phyloP scores from a whole-genome alignment of 2,113 vertebrate species.

The Chrysochloris asiatica region DNA sequence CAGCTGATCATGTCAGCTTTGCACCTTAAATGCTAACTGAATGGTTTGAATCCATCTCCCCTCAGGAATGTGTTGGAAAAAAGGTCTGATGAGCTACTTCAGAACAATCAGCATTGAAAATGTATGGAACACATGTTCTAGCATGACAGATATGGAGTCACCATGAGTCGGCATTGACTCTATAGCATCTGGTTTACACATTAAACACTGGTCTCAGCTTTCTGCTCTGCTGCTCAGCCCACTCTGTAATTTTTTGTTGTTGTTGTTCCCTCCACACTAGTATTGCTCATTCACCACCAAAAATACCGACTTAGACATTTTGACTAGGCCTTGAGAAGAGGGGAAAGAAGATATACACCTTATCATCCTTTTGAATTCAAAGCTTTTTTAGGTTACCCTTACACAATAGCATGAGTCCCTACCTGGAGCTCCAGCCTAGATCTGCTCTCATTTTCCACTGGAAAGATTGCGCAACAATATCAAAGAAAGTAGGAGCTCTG shows the following conservation, averaged over 20 bases:
- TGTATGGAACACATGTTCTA: not conserved
- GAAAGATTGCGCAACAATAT: not conserved
- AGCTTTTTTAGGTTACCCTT: not conserved
- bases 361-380: not conserved
- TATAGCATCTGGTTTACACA: not conserved
- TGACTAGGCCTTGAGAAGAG: not conserved
- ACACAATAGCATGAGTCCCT: not conserved
- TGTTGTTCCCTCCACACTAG: too few relatives aligned
- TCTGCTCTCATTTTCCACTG: not conserved
- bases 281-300: too few relatives aligned
- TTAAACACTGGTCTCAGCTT: rapidly evolving
- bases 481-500: not conserved
- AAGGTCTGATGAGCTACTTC: not conserved
- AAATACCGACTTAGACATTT: not conserved
- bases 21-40: not conserved
- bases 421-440: not conserved
- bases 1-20: not conserved
- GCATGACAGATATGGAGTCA: not conserved
- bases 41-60: not conserved
- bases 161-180: not conserved
- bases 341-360: not conserved
- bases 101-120: not conserved
- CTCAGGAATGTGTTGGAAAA: not conserved
- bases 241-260: not conserved
- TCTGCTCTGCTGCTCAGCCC: not conserved